Conservation (phyloP, 2,888 invertebrate genomes). For the Drosophila macrothrix region DNA sequence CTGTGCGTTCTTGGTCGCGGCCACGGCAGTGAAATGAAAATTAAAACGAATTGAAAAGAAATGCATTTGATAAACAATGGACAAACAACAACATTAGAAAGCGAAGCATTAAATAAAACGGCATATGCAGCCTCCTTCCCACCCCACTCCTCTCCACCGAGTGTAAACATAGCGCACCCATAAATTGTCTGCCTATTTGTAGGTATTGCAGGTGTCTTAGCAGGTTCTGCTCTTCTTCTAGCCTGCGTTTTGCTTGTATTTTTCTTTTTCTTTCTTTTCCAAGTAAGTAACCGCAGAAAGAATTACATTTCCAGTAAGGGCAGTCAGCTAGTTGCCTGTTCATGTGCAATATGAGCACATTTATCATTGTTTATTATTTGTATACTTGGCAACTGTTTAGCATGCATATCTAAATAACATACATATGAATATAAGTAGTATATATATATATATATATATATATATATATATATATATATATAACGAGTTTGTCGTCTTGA, state of each 20-base stretch:
- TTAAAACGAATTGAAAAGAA: conserved; percentile 44
- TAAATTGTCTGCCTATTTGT: conserved; percentile 54
- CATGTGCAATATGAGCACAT: conserved; percentile 44
- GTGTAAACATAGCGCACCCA: conserved; percentile 46
- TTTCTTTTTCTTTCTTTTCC: conserved; percentile 32
- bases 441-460: neutral
- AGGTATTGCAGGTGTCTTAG: conserved; percentile 40
- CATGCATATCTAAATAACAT: conserved; percentile 10
- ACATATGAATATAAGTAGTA: conserved; percentile 11
- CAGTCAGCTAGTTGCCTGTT: conserved; percentile 56
- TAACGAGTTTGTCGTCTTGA: conserved; percentile 40
- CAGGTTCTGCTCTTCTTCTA: conserved; percentile 8
- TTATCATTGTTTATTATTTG: conserved; percentile 48
- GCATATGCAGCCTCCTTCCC: conserved; percentile 15
- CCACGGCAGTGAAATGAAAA: conserved; percentile 73
- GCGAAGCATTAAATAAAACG: conserved; percentile 25
- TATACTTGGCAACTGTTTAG: conserved; percentile 57
- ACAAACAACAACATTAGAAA: conserved; percentile 30
- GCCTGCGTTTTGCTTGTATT: conserved; percentile 6
- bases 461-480: conserved; percentile 2
- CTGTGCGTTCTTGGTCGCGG: conserved; percentile 61
- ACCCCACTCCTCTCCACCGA: neutral
- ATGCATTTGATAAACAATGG: conserved; percentile 62
- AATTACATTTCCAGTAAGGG: conserved; percentile 30
- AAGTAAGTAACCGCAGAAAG: conserved; percentile 42